Base-by-base conservation (phyloP, 2,113 vertebrate species). In the Silurus asotus region DNA sequence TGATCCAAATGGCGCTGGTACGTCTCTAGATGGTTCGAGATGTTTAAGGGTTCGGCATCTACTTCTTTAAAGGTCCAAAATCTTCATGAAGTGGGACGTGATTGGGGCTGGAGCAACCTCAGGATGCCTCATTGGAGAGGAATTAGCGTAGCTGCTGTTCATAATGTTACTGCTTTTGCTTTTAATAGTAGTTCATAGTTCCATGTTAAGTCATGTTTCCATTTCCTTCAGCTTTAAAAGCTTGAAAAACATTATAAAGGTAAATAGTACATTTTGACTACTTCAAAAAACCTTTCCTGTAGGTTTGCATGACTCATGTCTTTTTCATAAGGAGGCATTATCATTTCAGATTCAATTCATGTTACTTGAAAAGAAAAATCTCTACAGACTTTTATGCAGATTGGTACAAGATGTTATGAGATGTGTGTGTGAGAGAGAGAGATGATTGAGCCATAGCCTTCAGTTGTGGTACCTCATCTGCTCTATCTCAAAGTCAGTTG, bases 241-340 rank as follows among this genome's bases (percentile, higher is more conserved):
- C 5, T n/a, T 6, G n/a, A n/a, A 53, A 75, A 53, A 10, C 48
- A 6, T 5, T 51, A 23, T 53, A 23, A 8, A 19, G 1, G 17
- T 61, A 14, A 23, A 15, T 69, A 67, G 67, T 65, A 28, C n/a
- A 69, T 69, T 28, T 20, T 59, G 37, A 23, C 8, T 19, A 28
- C 9, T 28, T 86, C 37, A 37, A n/a, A n/a, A 4, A 58, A 17
- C 8, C 8, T 67, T 23, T 83, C 25, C 28, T 56, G 17, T 14
- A 48, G 67, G 7, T 28, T 62, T 62, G 83, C 58, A 37, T 84
- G 69, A 84, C 37, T 84, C 67, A 84, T 56, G 0, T 61, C 19
- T 9, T 11, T 61, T 62, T 59, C 2, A 25, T 62, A 53, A 84
- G 23, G 55, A 5, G 4, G 69, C 28, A 17, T 45, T 70, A 76